A percentile compares a stretch with the other conserved stretches of the same genome.
Conservation (phyloP, 2,888 invertebrate genomes). For the Nipponacmea schrenckii region DNA sequence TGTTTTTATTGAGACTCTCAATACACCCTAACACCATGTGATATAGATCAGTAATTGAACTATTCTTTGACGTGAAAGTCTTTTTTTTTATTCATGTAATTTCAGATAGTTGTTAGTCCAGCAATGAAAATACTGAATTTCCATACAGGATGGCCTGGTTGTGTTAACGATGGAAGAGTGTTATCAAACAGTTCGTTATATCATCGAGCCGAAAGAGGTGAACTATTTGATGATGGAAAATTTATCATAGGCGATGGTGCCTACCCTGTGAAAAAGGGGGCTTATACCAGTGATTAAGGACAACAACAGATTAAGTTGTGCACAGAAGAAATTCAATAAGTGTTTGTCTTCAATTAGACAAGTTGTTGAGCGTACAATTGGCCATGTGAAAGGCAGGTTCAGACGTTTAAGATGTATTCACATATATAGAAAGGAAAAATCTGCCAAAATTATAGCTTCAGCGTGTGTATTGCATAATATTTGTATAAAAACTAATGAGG, state of each 20-base stretch:
- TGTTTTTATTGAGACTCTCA: too few species aligned
- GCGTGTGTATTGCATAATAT: slow-evolving; percentile 11
- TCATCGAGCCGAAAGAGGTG: not conserved
- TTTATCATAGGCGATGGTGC: not conserved
- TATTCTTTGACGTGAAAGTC: too few species aligned
- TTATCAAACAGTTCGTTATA: not conserved
- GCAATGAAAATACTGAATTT: slow-evolving; percentile 2
- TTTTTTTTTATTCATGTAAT: not conserved
- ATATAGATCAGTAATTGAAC: too few species aligned
- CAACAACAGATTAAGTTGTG: not conserved
- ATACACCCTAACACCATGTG: too few species aligned
- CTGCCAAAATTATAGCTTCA: not conserved
- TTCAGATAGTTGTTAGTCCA: not conserved
- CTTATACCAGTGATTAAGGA: not conserved
- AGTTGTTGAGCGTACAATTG: slow-evolving; percentile 8
- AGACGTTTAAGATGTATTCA: not conserved
- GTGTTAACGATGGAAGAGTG: slow-evolving; percentile 6
- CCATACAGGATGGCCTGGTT: slow-evolving; percentile 2
- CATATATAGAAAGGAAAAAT: not conserved
- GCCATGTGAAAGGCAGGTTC: slow-evolving; percentile 5
- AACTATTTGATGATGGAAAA: not conserved
- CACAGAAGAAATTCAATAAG: not conserved
- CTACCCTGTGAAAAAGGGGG: not conserved
- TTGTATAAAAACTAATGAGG: not conserved
- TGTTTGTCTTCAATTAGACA: slow-evolving; percentile 10